Evolutionary conservation across 2,888 invertebrate genomes (phyloP).

Genomic region (Drosophila ezoana): DNA sequence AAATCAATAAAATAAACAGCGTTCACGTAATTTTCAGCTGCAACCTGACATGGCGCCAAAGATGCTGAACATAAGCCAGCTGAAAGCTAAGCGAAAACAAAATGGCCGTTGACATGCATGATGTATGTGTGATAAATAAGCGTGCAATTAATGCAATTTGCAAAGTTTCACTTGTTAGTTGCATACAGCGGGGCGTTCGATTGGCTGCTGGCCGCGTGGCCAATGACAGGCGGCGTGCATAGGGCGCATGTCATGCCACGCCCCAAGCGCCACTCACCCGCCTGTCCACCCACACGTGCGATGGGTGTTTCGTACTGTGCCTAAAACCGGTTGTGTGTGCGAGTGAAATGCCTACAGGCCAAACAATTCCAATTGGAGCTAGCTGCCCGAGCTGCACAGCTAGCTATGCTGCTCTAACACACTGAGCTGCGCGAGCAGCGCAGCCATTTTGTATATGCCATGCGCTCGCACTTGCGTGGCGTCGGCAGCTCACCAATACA

Average conservation of each 20-base stretch:
- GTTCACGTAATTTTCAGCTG: slow-evolving; percentile 29
- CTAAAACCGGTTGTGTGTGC: slow-evolving; percentile 51
- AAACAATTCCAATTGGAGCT: slow-evolving; percentile 67
- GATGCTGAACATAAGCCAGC: slow-evolving; percentile 40
- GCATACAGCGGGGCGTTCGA: slow-evolving; percentile 31
- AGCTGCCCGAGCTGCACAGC: slow-evolving; percentile 19
- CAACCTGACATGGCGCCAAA: slow-evolving; percentile 62
- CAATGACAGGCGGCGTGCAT: slow-evolving; percentile 35
- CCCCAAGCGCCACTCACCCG: slow-evolving; percentile 55
- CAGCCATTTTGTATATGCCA: slow-evolving; percentile 56
- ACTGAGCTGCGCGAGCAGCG: not conserved
- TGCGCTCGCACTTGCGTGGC: slow-evolving; percentile 35
- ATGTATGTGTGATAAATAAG: slow-evolving; percentile 41
- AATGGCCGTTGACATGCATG: slow-evolving; percentile 37
- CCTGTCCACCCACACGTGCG: slow-evolving; percentile 42
- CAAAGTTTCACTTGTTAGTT: slow-evolving; percentile 21
- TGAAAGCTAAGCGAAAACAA: slow-evolving; percentile 35
- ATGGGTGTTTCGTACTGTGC: slow-evolving; percentile 61
- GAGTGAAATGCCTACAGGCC: slow-evolving; percentile 48
- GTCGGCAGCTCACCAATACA: slow-evolving; percentile 35
- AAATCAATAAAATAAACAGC: slow-evolving; percentile 79
- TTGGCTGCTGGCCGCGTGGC: slow-evolving; percentile 34
- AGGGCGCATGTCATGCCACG: slow-evolving; percentile 55
- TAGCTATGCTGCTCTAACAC: slow-evolving; percentile 37
- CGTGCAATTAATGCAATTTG: slow-evolving; percentile 41